phyloP scores from a whole-genome alignment of 2,797 vertebrate genomes.

The Hyperoplus lanceolatus region DNA sequence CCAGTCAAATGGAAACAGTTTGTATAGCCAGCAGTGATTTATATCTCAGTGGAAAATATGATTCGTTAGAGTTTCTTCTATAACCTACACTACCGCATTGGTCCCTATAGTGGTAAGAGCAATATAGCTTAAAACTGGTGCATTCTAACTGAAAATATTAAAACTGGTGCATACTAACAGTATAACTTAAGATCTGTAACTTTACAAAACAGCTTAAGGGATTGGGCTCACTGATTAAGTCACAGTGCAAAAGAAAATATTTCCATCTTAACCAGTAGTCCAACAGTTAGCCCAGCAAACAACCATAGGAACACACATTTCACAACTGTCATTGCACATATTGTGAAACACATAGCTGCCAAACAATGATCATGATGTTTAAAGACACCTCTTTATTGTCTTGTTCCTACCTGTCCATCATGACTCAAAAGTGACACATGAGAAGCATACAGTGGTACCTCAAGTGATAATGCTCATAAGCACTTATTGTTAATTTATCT shows the following conservation, averaged over 20 bases:
- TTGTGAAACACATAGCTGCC: background rate
- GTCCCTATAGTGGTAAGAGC: background rate
- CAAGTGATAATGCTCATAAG: background rate
- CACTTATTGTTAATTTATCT: background rate
- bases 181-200: background rate
- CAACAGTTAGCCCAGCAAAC: background rate
- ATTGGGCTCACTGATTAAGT: background rate
- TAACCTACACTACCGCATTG: background rate
- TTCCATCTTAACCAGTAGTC: background rate
- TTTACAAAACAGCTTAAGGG: background rate
- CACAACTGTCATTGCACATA: background rate
- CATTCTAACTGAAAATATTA: background rate
- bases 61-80: background rate
- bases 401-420: background rate
- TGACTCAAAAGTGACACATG: background rate
- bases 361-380: background rate
- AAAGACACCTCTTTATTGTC: background rate
- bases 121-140: background rate
- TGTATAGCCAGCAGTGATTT: constrained; percentile 20
- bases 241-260: background rate
- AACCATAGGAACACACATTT: background rate
- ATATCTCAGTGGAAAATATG: constrained; percentile 7
- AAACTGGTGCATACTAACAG: background rate
- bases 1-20: constrained; percentile 35
- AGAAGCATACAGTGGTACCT: background rate